Percentiles rank a stretch among this genome's conserved stretches.
These are phyloP conservation scores for Melanotaenia trifasciata DNA, from an alignment of 2,797 vertebrate species.

Conservation along the genomic window DNA sequence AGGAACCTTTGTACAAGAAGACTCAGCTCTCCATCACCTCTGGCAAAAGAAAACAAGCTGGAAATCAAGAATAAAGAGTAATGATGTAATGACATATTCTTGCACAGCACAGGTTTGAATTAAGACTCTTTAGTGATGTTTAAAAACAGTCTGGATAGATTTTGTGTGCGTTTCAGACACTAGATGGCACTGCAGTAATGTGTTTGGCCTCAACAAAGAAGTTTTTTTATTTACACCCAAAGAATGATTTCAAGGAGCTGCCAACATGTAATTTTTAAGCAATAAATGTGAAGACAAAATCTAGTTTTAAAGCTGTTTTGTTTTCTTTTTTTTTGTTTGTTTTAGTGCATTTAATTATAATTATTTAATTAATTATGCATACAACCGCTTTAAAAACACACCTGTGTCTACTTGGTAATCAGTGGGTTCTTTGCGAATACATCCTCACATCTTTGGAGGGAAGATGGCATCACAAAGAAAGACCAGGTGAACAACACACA, in stretches of 20 bases:
- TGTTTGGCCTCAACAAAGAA: background rate
- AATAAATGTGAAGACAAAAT: slow-evolving; percentile 34
- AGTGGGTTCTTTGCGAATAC: slow-evolving; percentile 14
- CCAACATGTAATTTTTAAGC: background rate
- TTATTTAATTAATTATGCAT: fast-evolving
- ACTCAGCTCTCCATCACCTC: slow-evolving; percentile 39
- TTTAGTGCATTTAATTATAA: background rate
- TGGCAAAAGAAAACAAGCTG: slow-evolving; percentile 24
- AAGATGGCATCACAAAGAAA: slow-evolving; percentile 50
- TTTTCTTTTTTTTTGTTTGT: too few species aligned
- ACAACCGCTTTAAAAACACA: slow-evolving; percentile 31
- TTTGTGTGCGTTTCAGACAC: slow-evolving; percentile 23
- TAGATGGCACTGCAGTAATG: slow-evolving; percentile 50
- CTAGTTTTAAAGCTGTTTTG: background rate
- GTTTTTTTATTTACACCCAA: background rate
- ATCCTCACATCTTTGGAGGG: fast-evolving
- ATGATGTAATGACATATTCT: background rate
- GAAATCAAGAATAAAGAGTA: background rate
- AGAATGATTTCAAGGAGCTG: slow-evolving; percentile 1
- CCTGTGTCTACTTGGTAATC: slow-evolving; percentile 69
- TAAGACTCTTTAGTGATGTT: background rate
- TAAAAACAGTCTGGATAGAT: too few species aligned
- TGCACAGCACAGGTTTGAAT: background rate
- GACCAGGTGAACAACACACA: slow-evolving; percentile 54
- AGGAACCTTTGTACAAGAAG: slow-evolving; percentile 67